Evolutionary conservation across 1,140 invertebrate genomes (phyloP), one percentile per base, ranked within the genome.

Genomic region (Laupala kohalensis): DNA sequence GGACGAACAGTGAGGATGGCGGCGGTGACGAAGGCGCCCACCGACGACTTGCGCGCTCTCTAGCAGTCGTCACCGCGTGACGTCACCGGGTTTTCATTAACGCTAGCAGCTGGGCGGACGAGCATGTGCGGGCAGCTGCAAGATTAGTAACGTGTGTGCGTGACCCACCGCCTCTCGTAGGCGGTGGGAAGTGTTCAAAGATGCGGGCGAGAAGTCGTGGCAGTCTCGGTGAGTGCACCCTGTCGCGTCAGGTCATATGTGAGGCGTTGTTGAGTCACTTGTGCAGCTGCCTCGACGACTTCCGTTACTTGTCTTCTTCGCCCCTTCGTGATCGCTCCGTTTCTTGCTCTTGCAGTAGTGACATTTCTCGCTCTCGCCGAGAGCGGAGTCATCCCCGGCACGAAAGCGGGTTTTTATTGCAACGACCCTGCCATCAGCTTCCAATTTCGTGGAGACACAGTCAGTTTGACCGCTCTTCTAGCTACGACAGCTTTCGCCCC

Each of bases 371-470:
- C 62, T 19, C 25, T 68, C 19, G 65, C 28, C 25, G 71, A 72
- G 66, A 25, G 24, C 62, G 71, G 71, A 13, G 15, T 72, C 23
- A 68, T 72, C 13, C 71, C 71, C 9, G 25, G 26, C 15, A 26
- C 65, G n/a, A 29, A 67, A 24, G 29, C 67, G 3, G 87, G 87
- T 0, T 89, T 88, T 74, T 81, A 79, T 26, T 89, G 88, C 76
- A 84, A 87, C 71, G 88, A 89, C 74, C 86, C 86, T 2, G 84
- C 83, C 69, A 81, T 89, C 25, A 86, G 84, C 0, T 80, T 83
- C 71, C 84, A 83, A 53, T 89, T 80, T 73, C 82, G 76, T 0
- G 88, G 87, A 5, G 88, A 89, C 62, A 88, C 87, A 0, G 80
- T 89, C 15, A 81, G 65, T 23, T 4, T 70, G 0, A 75, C 73